These are phyloP conservation scores for Pithys albifrons DNA, from an alignment of 2,113 vertebrate genomes.

Conservation along the genomic window DNA sequence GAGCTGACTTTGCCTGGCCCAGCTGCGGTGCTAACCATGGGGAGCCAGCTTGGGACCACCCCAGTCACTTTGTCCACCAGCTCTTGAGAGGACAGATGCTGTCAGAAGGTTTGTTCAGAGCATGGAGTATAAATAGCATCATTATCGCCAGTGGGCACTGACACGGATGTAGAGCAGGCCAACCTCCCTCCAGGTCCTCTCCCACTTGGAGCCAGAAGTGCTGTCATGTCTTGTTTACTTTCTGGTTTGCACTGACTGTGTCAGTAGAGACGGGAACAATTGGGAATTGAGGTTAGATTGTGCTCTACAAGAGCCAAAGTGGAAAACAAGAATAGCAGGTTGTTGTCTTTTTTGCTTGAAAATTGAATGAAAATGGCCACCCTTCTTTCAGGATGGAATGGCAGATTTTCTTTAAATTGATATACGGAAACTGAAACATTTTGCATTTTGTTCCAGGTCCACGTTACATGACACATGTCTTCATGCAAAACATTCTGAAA, in stretches of 20 bases:
- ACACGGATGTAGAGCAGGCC: neutral
- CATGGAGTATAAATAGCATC: neutral
- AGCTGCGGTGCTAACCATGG: neutral
- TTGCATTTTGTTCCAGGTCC: neutral
- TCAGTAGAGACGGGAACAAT: constrained; percentile 31
- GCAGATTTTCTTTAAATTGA: neutral
- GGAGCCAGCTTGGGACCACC: neutral
- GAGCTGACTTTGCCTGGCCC: neutral
- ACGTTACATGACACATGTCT: neutral
- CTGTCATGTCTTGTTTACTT: constrained; percentile 12
- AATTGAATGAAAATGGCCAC: neutral
- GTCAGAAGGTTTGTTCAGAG: neutral
- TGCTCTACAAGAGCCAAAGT: neutral
- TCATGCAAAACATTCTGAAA: neutral
- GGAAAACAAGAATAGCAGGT: neutral
- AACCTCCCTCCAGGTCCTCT: neutral
- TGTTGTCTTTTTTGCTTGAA: neutral
- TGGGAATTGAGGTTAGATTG: neutral
- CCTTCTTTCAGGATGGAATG: neutral
- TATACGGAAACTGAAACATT: neutral
- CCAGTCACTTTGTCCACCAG: neutral
- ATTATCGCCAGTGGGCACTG: neutral
- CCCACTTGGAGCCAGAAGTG: neutral
- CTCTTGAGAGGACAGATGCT: neutral
- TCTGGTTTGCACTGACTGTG: neutral